These are phyloP conservation scores for Pentalonia nigronervosa DNA, from an alignment of 1,140 invertebrate species.

Conservation along the genomic window DNA sequence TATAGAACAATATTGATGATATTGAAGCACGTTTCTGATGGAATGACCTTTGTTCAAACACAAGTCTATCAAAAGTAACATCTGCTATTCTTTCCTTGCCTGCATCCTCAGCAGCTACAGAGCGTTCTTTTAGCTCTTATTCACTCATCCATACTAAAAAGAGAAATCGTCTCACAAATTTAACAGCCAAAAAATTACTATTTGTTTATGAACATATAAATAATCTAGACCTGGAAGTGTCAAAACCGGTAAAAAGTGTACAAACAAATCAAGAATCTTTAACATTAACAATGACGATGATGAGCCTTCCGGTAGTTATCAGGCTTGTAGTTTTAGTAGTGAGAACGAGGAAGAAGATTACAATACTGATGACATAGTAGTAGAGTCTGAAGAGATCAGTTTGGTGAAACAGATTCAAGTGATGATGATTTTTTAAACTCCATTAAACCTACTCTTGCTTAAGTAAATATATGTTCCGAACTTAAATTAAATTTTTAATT, in stretches of 20 bases:
- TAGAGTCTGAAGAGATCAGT: background rate
- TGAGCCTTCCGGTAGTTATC: background rate
- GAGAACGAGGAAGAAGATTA: background rate
- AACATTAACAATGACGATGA: background rate
- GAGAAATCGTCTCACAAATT: background rate
- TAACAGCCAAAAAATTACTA: background rate
- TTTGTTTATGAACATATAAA: slow-evolving; percentile 6
- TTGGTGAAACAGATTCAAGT: slow-evolving; percentile 2
- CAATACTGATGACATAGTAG: background rate
- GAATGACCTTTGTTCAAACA: slow-evolving; percentile 1
- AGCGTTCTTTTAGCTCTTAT: background rate
- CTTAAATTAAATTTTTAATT: background rate
- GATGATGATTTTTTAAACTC: slow-evolving; percentile 18
- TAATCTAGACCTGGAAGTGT: background rate
- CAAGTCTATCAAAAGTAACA: background rate
- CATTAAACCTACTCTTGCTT: background rate
- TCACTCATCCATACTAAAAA: background rate
- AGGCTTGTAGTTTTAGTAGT: background rate
- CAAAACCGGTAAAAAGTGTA: too few species aligned
- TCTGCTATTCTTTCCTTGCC: background rate
- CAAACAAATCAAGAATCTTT: too few species aligned
- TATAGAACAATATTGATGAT: background rate
- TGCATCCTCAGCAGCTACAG: slow-evolving; percentile 11
- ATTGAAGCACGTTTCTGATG: background rate
- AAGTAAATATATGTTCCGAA: background rate